phyloP scores from a whole-genome alignment of 1,140 invertebrate species.

The Drosophila setifemur region DNA sequence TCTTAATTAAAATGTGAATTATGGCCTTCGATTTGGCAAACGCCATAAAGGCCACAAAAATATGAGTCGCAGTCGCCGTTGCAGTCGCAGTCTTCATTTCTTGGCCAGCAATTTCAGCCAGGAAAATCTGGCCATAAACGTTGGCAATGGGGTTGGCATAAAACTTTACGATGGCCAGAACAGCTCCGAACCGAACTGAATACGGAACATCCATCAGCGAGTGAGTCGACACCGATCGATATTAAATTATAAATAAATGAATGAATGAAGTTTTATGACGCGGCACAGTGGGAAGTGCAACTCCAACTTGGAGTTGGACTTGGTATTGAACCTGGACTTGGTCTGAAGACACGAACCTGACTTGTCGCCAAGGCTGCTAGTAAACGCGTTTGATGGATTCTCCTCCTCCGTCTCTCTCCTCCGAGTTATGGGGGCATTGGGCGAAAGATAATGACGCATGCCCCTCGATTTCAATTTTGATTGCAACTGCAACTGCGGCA shows the following conservation, averaged over 20 bases:
- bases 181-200: conserved; percentile 12
- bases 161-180: conserved; percentile 61
- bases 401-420: background rate
- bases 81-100: conserved; percentile 12
- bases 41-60: conserved; percentile 75
- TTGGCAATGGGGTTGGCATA: conserved; percentile 52
- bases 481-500: conserved; percentile 11
- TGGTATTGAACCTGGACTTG: background rate
- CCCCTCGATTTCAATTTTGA: conserved; percentile 37
- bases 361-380: conserved; percentile 52
- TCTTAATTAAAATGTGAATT: conserved; percentile 82
- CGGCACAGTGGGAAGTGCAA: conserved; percentile 21
- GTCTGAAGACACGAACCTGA: background rate
- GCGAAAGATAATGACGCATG: conserved; percentile 67
- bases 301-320: background rate
- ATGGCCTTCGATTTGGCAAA: conserved; percentile 76
- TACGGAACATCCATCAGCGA: conserved; percentile 45
- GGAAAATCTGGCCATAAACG: conserved; percentile 49
- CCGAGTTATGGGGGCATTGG: conserved; percentile 69
- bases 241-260: conserved; percentile 82
- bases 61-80: conserved; percentile 44
- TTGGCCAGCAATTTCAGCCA: too few relatives aligned
- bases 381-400: conserved; percentile 13
- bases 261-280: conserved; percentile 79
- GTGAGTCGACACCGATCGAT: conserved; percentile 65